Conservation (phyloP, 2,888 invertebrate species). For the Meiosimyza platycephala region DNA sequence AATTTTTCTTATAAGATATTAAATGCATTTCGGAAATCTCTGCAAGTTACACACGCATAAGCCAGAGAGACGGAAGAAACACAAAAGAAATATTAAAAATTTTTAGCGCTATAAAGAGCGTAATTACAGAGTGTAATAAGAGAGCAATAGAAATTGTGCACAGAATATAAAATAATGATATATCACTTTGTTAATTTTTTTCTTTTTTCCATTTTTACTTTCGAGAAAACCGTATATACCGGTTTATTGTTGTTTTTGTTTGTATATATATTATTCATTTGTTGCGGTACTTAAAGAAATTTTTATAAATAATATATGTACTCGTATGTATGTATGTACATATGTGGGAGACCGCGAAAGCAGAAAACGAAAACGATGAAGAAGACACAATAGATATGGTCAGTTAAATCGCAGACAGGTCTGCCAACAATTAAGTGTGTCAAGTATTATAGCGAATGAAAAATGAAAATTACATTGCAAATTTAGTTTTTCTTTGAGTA, state of each 20-base stretch:
- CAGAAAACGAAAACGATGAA: not conserved
- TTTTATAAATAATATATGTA: not conserved
- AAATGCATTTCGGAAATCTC: no score
- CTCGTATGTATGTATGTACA: not conserved
- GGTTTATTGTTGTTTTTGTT: not conserved
- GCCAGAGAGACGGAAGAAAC: no score
- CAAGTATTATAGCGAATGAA: not conserved
- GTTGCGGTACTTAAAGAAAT: constrained; percentile 6
- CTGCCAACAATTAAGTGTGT: constrained; percentile 10
- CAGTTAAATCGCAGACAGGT: not conserved
- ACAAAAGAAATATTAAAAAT: no score
- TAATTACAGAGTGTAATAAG: no score
- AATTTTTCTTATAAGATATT: no score
- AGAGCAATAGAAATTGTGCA: no score
- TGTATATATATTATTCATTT: not conserved
- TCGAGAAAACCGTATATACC: constrained; percentile 2
- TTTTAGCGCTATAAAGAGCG: no score
- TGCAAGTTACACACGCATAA: no score
- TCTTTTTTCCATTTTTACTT: not conserved
- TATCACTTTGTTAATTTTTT: not conserved
- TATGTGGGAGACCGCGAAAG: no score
- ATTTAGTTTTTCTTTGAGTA: no score
- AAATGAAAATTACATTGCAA: no score
- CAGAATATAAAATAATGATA: no score
- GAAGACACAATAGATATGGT: not conserved